phyloP scores from a whole-genome alignment of 2,797 vertebrate species.

The Epinephelus coioides region DNA sequence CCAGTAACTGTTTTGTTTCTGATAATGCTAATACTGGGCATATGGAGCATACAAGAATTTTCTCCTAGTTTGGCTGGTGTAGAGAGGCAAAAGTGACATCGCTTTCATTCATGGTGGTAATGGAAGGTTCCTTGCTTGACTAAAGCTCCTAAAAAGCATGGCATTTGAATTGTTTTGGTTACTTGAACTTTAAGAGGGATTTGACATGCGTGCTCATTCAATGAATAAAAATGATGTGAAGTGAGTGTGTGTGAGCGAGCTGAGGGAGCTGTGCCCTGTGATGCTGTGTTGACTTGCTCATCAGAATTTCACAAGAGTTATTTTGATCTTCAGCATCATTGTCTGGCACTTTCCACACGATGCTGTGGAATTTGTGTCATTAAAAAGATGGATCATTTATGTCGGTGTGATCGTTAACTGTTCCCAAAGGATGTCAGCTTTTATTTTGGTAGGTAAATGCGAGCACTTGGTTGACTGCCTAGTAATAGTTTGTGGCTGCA shows the following conservation, averaged over 20 bases:
- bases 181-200: conserved; percentile 76
- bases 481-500: neutral
- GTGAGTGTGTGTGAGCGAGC: conserved; percentile 49
- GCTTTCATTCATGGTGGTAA: conserved; percentile 49
- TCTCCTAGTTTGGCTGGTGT: conserved; percentile 50
- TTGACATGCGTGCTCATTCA: conserved; percentile 63
- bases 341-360: neutral
- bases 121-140: conserved; percentile 57
- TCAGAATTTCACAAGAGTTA: conserved; percentile 41
- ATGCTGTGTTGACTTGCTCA: conserved; percentile 46
- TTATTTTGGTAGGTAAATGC: neutral
- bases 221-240: conserved; percentile 72
- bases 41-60: conserved; percentile 66
- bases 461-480: neutral
- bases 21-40: conserved; percentile 78
- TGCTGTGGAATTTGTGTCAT: neutral
- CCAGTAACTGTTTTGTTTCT: conserved; percentile 83
- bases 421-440: neutral
- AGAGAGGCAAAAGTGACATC: conserved; percentile 59
- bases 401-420: neutral
- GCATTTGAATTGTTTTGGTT: conserved; percentile 74
- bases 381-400: neutral
- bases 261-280: conserved; percentile 35
- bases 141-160: conserved; percentile 64
- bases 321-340: conserved; percentile 49